Evolutionary conservation across 2,113 vertebrate genomes (phyloP).

Genomic region (Clinocottus analis): DNA sequence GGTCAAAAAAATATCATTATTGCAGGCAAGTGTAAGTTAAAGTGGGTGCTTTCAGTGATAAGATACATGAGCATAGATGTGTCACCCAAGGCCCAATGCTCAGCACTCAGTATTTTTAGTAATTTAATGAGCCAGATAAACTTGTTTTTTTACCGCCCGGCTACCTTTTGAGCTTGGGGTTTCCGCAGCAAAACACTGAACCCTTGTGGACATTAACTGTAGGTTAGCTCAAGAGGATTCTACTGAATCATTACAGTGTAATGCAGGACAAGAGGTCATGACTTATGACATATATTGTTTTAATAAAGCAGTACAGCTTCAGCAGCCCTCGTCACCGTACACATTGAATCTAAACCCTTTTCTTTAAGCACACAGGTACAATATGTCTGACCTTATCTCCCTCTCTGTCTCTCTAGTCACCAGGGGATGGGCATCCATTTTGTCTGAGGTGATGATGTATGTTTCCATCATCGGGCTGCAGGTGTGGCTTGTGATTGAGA

Average conservation of each 20-base stretch:
- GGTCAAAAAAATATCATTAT: background rate
- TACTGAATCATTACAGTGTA: background rate
- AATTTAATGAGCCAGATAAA: no score
- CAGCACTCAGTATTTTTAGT: no score
- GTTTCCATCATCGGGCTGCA: conserved; percentile 93
- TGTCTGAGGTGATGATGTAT: conserved; percentile 95
- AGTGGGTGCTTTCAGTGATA: background rate
- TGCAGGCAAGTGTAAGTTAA: background rate
- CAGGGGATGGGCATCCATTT: conserved; percentile 88
- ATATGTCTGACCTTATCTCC: background rate
- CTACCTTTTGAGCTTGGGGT: background rate
- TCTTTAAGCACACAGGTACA: background rate
- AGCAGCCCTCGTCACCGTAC: background rate
- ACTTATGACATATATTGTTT: background rate
- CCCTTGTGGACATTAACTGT: background rate
- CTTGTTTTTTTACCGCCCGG: no score
- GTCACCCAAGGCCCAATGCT: no score
- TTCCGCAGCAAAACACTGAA: no score
- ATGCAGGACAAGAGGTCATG: background rate
- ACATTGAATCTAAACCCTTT: background rate
- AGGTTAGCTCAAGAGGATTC: background rate
- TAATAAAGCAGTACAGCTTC: conserved; percentile 3
- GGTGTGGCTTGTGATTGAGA: conserved; percentile 91
- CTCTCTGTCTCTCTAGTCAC: conserved; percentile 77
- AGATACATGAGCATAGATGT: background rate